Evolutionary conservation across 1,140 invertebrate genomes (phyloP), one percentile per base, ranked within the genome.

Genomic region (Halesus radiatus): DNA sequence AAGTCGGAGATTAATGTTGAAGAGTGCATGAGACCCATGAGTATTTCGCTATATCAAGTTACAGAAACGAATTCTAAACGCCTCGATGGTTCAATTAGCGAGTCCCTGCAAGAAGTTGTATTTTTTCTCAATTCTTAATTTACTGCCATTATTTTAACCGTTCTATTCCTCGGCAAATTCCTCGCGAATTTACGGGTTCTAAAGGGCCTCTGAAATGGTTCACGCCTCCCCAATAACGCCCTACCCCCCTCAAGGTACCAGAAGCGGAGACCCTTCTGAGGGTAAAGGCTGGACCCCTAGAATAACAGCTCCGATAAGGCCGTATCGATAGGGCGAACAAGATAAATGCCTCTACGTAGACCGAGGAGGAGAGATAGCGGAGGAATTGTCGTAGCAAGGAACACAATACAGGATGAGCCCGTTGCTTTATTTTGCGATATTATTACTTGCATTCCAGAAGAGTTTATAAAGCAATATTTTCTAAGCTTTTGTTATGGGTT

Each of bases 251-350:
- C 37, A 45, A 22, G 22, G 29, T 22, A 22, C 20, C 29, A 15
- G 62, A 5, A 26, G 22, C 10, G 32, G 10, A 13, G 18, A 29
- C 60, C 22, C 62, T 66, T 29, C 62, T 15, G 62, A 15, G 62
- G 62, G 23, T 29, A 26, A 29, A 26, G 62, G 62, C 23, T 29
- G 29, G 62, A 16, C 23, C 56, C 23, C 23, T 66, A 81, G 80
- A 81, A 79, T 79, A 79, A 79, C 81, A 79, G 78, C 78, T 76
- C n/a, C 79, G 81, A 82, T 79, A 82, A 80, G 73, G 64, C 64
- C 54, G 81, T 76, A 82, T 82, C 81, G 81, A 82, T 82, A 82
- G 79, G 68, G 70, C 80, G 77, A 82, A 82, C 81, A 82, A 82
- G 81, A 82, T 82, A 82, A 82, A 82, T 82, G 81, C 74, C 81